phyloP scores from a whole-genome alignment of 2,113 vertebrate species.

The Sigmodon hispidus region DNA sequence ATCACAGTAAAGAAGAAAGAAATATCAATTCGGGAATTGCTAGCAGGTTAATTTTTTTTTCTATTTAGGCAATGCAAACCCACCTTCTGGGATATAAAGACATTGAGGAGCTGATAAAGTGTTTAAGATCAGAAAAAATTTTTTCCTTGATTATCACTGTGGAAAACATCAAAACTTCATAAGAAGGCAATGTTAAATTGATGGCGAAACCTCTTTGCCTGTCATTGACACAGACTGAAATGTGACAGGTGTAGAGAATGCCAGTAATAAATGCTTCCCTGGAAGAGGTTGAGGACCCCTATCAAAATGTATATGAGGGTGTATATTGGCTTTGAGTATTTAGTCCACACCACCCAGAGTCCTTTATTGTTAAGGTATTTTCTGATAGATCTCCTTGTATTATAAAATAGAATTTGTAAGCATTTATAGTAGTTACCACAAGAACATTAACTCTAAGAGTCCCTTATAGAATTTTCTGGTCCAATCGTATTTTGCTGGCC shows the following conservation, averaged over 20 bases:
- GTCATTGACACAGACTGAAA: background rate
- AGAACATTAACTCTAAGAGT: background rate
- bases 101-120: background rate
- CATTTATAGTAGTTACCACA: background rate
- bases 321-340: background rate
- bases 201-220: background rate
- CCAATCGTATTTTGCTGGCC: background rate
- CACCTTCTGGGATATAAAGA: background rate
- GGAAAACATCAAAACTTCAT: background rate
- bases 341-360: background rate
- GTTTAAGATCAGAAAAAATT: background rate
- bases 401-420: conserved; percentile 4
- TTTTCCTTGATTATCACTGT: background rate
- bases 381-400: background rate
- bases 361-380: conserved; percentile 17
- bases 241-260: background rate
- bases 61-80: background rate
- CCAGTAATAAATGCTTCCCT: background rate
- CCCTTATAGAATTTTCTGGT: background rate
- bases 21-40: background rate
- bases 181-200: background rate
- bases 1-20: background rate
- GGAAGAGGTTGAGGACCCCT: background rate
- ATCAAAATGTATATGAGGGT: background rate
- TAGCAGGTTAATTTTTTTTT: background rate